Conservation (phyloP, 2,888 invertebrate genomes). For the Podabrus alpinus region DNA sequence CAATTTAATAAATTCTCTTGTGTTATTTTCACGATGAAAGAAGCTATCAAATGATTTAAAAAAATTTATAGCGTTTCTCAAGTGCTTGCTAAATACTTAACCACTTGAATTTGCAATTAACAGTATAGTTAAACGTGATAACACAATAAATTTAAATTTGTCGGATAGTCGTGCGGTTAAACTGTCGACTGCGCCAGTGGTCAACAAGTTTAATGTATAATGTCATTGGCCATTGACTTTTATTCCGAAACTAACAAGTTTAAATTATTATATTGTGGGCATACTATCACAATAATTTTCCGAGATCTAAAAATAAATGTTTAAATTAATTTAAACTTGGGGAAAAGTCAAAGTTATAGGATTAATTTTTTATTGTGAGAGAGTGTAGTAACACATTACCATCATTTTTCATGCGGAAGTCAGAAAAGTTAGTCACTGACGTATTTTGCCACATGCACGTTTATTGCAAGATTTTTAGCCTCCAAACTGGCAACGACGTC, state of each 20-base stretch:
- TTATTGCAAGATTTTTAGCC: conserved; percentile 24
- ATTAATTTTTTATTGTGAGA: not conserved
- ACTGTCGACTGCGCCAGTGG: not conserved
- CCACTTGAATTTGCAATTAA: not conserved
- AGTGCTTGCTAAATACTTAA: not conserved
- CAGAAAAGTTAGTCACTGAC: conserved; percentile 6
- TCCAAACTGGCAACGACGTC: conserved; percentile 43
- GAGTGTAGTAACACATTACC: not conserved
- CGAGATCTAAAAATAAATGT: not conserved
- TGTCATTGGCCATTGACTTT: not conserved
- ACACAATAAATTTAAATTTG: not conserved
- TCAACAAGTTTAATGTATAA: not conserved
- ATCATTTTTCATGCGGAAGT: not conserved
- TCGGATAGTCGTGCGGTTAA: not conserved
- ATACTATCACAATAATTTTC: not conserved
- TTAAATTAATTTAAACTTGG: not conserved
- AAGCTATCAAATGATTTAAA: not conserved
- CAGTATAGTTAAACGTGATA: not conserved
- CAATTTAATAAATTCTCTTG: not conserved
- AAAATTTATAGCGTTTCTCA: not conserved
- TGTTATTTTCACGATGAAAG: not conserved
- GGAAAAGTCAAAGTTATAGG: not conserved
- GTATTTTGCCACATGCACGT: conserved; percentile 4
- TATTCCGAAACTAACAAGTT: not conserved
- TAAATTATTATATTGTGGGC: not conserved